Evolutionary conservation across 1,140 invertebrate species (phyloP), one percentile per base, ranked within the genome.

Genomic region (Drosophila lacteicornis): DNA sequence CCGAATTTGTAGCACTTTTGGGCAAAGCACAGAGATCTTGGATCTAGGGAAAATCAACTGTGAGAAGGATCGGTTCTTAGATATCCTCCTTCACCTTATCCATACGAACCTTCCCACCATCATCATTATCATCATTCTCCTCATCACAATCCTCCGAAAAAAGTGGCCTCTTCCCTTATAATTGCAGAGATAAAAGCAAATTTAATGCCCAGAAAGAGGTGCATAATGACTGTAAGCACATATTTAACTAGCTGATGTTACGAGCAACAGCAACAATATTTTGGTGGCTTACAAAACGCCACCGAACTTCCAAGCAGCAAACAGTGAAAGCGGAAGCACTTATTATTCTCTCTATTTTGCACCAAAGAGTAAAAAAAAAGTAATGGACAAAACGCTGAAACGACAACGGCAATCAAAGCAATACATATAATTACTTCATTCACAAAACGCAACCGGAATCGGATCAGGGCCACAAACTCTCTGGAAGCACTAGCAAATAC

Each of bases 291-390:
- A 73, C 38, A 53, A 79, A 70, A 79, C 65, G 66, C 58, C 66
- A 53, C 42, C 58, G 33, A 77, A 79, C 75, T 79, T 60, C 58
- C 75, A 79, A 79, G 59, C 36, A 66, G 61, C 51, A 66, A 62
- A 47, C 77, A 81, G 82, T 85, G 82, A 85, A 85, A 85, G 82
- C 82, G 82, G 82, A 84, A 84, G 76, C 82, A 83, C 38, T 75
- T 79, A 75, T 79, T 76, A 79, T 82, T 83, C 65, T 75, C 66
- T 69, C 61, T 73, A 82, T 75, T 82, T 79, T 76, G 79, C 80
- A 75, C 75, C 76, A 61, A n/a, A 42, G 43, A 75, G 40, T 25
- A 55, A 19, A 55, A 63, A 76, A 74, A 74, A 69, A 77, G 56
- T 69, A 53, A 60, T 78, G 75, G 65, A 69, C 75, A 69, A 78